Evolutionary conservation across 92 coral and sea anemone species (phyloP), one percentile per base, ranked within the genome.

Genomic region (Isaurus tuberculatus): DNA sequence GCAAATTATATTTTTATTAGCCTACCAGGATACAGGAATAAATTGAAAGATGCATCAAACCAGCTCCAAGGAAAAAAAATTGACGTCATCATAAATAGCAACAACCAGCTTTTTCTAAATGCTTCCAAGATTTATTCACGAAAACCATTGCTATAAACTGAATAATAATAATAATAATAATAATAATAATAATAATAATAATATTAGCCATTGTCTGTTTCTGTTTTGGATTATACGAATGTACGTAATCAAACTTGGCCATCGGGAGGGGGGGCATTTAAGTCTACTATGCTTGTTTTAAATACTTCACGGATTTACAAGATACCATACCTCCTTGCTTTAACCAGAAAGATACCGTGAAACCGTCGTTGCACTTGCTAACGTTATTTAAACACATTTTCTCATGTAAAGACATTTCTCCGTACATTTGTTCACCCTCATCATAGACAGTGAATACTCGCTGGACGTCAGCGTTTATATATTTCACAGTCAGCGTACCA

Each of bases 331-430:
- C 82, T 77, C 82, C 70, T 19, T 77, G 22, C 19, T 77, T 77
- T 34, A 77, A 77, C 82, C 82, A 77, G 82, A 77, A 77, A 20
- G 82, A 44, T 19, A 77, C 69, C 30, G 82, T 58, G 36, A 77
- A 63, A 13, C 82, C 82, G 22, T 77, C 33, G 1, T 14, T 34
- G 57, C 82, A 77, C 23, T 22, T 14, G 32, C 23, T 25, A 40
- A 43, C 68, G 13, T 77, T 14, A 6, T 14, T 11, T 10, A 77
- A 17, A 5, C 82, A 77, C 16, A 67, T 34, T 60, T 3, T 77
- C 20, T n/a, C 14, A 0, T 7, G 0, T 30, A 58, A 31, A 36
- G 1, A 2, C 15, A 77, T 7, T 1, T 17, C 23, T 3, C 69
- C 70, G 33, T 25, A 33, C 14, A 57, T 20, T 0, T 0, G 0